Base-by-base conservation (phyloP, 2,888 invertebrate genomes). In the Lochmaea capreae region DNA sequence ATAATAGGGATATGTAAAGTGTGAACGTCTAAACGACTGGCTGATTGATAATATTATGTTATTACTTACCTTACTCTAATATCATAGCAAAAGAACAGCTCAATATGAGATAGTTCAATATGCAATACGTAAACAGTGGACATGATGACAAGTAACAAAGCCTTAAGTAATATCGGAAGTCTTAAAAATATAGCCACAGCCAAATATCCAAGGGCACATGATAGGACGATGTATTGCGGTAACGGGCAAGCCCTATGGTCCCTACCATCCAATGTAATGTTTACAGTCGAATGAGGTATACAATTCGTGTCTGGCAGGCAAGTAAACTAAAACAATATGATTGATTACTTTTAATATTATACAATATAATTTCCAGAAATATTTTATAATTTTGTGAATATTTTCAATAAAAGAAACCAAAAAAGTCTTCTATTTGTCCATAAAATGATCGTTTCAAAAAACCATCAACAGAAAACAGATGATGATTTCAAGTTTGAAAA, bases 211-310 rank as follows among this genome's bases (percentile, higher is more conserved):
- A 97, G 90, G 69, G 95, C 92, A 81, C 96, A 95, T 12, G 95
- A 95, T 14, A 97, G 88, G 6, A 95, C 93, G 58, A 97, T 93
- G 87, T 97, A 97, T 73, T 96, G 93, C 0, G 97, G 97, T 71
- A 96, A 88, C 0, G 95, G 94, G 82, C 96, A 96, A 18, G 93
- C 92, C 66, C 95, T 89, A 85, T 96, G 95, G 76, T 93, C 92
- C 63, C 88, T 87, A 52, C 87, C 85, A 59, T 89, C 86, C 12
- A 90, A 85, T 6, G 89, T 90, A 2, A 88, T 86, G 84, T 91
- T 90, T 0, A 87, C 87, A 1, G 90, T 89, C 1, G 89, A 84
- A 79, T 89, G 89, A 14, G 87, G 87, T 78, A 88, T 87, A 18
- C 87, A 86, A 9, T 84, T 84, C 58, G 85, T 84, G 78, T 89